A percentile compares a stretch with the other conserved stretches of the same genome.
phyloP scores from a whole-genome alignment of 2,888 invertebrate species.

The Drosophila robusta region DNA sequence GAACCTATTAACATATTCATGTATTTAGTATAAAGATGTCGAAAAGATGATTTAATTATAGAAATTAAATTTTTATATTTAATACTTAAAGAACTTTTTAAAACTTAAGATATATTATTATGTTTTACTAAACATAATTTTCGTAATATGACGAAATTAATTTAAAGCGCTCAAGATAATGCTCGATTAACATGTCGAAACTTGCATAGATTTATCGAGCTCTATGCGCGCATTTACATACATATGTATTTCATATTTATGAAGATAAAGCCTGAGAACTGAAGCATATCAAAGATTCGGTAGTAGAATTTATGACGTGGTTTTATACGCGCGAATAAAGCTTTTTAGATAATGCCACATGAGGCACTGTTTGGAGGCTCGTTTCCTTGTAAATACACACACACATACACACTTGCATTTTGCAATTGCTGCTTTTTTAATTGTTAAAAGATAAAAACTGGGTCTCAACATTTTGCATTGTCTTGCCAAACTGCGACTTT shows the following conservation, averaged over 20 bases:
- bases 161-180: constrained; percentile 10
- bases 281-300: constrained; percentile 42
- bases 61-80: no score
- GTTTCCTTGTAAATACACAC: constrained; percentile 29
- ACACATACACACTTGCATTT: not conserved
- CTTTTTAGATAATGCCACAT: constrained; percentile 21
- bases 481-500: constrained; percentile 4
- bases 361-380: constrained; percentile 10
- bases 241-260: not conserved
- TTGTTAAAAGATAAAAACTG: constrained; percentile 4
- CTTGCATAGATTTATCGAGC: constrained; percentile 30
- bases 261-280: constrained; percentile 58
- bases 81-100: no score
- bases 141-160: constrained; percentile 33
- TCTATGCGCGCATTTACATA: not conserved
- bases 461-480: constrained; percentile 9
- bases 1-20: no score
- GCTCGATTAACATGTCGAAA: constrained; percentile 28
- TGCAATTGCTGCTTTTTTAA: constrained; percentile 6
- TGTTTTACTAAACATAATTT: not conserved
- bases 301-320: constrained; percentile 33
- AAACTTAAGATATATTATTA: no score
- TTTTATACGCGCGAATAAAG: constrained; percentile 19
- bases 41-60: no score
- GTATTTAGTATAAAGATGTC: no score